Evolutionary conservation across 2,888 invertebrate genomes (phyloP).

Genomic region (Andricus quercusramuli): DNA sequence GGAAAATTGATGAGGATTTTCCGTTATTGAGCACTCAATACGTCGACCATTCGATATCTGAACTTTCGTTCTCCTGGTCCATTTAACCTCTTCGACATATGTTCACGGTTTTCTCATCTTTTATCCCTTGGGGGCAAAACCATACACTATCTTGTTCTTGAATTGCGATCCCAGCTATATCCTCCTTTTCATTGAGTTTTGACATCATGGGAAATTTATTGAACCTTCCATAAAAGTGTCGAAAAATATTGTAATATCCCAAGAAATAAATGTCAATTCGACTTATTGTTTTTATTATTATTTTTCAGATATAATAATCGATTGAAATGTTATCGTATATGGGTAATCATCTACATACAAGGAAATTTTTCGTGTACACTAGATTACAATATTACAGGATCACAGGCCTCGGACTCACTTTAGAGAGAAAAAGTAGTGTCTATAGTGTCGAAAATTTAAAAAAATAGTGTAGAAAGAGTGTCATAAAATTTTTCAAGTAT

Average conservation of each 20-base stretch:
- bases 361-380: no score
- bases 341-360: no score
- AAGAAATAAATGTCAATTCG: not conserved
- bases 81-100: slow-evolving; percentile 33
- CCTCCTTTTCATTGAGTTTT: slow-evolving; percentile 32
- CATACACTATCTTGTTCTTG: slow-evolving; percentile 37
- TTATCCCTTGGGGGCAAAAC: slow-evolving; percentile 19
- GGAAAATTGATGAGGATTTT: slow-evolving; percentile 30
- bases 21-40: slow-evolving; percentile 27
- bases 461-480: no score
- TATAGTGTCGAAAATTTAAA: no score
- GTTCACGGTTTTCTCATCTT: slow-evolving; percentile 35
- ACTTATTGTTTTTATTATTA: no score
- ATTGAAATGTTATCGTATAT: no score
- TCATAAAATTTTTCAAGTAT: no score
- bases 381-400: no score
- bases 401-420: no score
- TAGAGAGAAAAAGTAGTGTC: no score
- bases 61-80: slow-evolving; percentile 34
- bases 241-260: not conserved
- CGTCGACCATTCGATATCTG: slow-evolving; percentile 24
- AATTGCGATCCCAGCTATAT: slow-evolving; percentile 24
- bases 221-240: not conserved
- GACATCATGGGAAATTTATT: slow-evolving; percentile 18
- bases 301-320: not conserved